phyloP scores from a whole-genome alignment of 2,113 vertebrate genomes.

The Heterochromis multidens region DNA sequence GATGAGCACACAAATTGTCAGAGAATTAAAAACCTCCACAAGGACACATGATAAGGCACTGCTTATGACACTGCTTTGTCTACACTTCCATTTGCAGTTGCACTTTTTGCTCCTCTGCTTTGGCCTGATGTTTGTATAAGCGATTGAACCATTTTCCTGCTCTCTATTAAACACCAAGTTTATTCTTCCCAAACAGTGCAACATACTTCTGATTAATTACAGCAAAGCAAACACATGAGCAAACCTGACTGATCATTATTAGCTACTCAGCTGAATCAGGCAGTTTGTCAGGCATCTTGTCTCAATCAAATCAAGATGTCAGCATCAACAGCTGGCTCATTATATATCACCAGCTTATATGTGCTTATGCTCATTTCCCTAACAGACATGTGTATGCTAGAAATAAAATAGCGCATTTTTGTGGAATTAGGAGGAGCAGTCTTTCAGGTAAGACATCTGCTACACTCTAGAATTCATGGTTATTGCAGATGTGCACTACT shows the following conservation, averaged over 20 bases:
- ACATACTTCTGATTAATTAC: background rate
- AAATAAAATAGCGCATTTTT: background rate
- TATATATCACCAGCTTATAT: background rate
- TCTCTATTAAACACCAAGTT: background rate
- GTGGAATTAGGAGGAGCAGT: background rate
- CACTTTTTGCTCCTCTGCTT: background rate
- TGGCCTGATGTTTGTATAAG: background rate
- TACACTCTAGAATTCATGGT: background rate
- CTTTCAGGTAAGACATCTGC: background rate
- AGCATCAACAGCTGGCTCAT: background rate
- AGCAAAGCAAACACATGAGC: background rate
- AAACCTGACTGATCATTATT: background rate
- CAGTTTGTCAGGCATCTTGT: background rate
- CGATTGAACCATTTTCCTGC: background rate
- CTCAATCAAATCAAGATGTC: background rate
- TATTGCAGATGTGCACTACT: background rate
- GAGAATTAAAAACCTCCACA: background rate
- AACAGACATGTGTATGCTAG: background rate
- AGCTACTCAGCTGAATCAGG: background rate
- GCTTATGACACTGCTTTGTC: background rate
- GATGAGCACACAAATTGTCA: background rate
- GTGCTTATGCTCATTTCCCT: background rate
- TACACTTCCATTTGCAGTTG: background rate
- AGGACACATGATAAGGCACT: background rate
- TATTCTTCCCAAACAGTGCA: background rate